These are phyloP conservation scores for Engystomops pustulosus DNA, from an alignment of 2,113 vertebrate genomes.

Conservation along the genomic window DNA sequence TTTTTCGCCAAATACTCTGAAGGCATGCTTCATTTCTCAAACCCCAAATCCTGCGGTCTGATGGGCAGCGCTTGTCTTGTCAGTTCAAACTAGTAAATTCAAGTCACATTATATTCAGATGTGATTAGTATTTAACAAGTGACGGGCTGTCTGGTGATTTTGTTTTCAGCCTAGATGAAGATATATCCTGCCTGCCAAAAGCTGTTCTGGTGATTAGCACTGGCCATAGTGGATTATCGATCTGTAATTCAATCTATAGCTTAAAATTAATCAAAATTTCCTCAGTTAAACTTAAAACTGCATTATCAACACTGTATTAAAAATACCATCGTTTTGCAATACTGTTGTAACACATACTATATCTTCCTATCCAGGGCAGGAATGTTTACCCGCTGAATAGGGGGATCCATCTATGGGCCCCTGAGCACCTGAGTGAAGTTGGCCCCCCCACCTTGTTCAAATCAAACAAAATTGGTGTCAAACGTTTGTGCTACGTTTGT, in stretches of 20 bases:
- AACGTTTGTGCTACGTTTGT: no score
- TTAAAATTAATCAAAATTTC: slow-evolving; percentile 16
- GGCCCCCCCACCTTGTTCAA: no score
- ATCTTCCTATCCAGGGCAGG: no score
- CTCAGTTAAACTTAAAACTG: no score
- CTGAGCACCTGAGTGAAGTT: no score
- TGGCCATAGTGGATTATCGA: neutral
- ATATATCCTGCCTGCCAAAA: slow-evolving; percentile 28
- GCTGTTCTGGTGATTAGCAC: slow-evolving; percentile 8
- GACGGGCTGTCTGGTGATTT: slow-evolving; percentile 53
- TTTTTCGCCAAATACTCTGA: slow-evolving; percentile 23
- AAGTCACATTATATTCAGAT: slow-evolving; percentile 44
- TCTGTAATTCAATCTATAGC: neutral
- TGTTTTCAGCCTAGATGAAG: slow-evolving; percentile 27
- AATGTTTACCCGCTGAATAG: no score
- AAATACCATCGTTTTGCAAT: no score
- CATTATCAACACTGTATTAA: no score
- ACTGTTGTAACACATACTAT: no score
- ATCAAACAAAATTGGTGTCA: no score
- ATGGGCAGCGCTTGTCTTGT: slow-evolving; percentile 40
- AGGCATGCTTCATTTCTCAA: slow-evolving; percentile 27
- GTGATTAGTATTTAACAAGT: slow-evolving; percentile 34
- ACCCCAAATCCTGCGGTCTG: slow-evolving; percentile 19
- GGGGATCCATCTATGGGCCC: no score
- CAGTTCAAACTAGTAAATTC: slow-evolving; percentile 30